These are phyloP conservation scores for Microtus agrestis DNA, from an alignment of 2,797 vertebrate genomes.

Conservation along the genomic window DNA sequence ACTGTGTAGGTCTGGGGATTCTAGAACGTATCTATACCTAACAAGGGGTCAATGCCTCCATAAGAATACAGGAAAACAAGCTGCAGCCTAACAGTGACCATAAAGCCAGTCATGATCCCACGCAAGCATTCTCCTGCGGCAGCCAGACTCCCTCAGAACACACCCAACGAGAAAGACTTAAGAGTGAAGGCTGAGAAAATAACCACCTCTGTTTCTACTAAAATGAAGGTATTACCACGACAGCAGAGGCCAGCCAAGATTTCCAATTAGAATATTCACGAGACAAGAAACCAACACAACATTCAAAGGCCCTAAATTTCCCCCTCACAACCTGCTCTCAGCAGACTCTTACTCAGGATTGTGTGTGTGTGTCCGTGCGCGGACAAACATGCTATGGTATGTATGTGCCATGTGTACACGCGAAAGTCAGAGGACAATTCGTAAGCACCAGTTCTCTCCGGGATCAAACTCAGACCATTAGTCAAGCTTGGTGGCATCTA, in stretches of 20 bases:
- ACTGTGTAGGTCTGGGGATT: not conserved
- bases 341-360: not conserved
- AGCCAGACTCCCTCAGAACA: not conserved
- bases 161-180: not conserved
- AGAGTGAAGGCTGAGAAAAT: not conserved
- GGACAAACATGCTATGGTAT: not conserved
- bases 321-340: not conserved
- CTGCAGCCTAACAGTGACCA: not conserved
- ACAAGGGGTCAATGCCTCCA: not conserved
- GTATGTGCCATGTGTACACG: not conserved
- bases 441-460: not conserved
- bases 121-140: not conserved
- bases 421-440: not conserved
- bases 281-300: not conserved
- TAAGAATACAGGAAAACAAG: conserved; percentile 9
- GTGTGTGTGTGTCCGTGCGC: too few species aligned
- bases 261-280: not conserved
- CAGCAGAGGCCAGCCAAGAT: not conserved
- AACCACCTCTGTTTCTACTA: not conserved
- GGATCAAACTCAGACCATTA: not conserved
- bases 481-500: not conserved
- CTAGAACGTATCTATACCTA: conserved; percentile 34
- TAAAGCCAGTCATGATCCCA: not conserved
- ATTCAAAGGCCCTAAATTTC: not conserved
- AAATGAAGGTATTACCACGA: not conserved